Evolutionary conservation across 2,888 invertebrate species (phyloP).

Genomic region (Drosophila incognita): DNA sequence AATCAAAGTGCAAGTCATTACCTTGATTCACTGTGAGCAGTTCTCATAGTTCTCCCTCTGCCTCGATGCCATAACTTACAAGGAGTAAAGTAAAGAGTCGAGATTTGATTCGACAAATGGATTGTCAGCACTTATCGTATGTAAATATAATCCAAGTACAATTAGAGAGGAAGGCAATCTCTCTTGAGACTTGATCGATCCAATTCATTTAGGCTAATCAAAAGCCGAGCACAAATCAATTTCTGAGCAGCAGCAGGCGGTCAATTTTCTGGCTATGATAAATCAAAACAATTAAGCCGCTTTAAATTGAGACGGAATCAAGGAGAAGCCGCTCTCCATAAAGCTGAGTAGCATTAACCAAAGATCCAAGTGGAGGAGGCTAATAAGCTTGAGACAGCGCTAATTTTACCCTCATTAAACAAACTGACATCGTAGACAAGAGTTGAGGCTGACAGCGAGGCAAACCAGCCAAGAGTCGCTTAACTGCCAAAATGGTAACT

Average conservation of each 20-base stretch:
- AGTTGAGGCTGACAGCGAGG: slow-evolving; percentile 49
- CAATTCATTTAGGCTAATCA: slow-evolving; percentile 63
- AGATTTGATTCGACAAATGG: slow-evolving; percentile 31
- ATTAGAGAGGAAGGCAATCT: slow-evolving; percentile 17
- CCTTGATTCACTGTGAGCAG: slow-evolving; percentile 66
- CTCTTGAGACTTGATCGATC: slow-evolving; percentile 25
- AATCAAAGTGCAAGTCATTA: slow-evolving; percentile 77
- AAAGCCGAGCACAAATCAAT: slow-evolving; percentile 53
- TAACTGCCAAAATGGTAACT: slow-evolving; percentile 34
- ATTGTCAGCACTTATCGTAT: slow-evolving; percentile 49
- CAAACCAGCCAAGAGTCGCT: slow-evolving; percentile 11
- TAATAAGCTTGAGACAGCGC: slow-evolving; percentile 80
- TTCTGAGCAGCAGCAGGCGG: slow-evolving; percentile 31
- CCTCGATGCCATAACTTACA: slow-evolving; percentile 7
- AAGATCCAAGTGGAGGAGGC: slow-evolving; percentile 77
- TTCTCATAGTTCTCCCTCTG: not conserved
- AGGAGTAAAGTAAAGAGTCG: slow-evolving; percentile 30
- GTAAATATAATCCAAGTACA: slow-evolving; percentile 35
- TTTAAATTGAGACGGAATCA: slow-evolving; percentile 63
- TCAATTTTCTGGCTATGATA: slow-evolving; percentile 46
- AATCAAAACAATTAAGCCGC: slow-evolving; percentile 80
- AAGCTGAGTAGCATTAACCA: slow-evolving; percentile 74
- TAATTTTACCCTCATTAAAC: slow-evolving; percentile 82
- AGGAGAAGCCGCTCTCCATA: slow-evolving; percentile 60
- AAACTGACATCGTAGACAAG: slow-evolving; percentile 71